Conservation (phyloP, 2,113 vertebrate genomes). For the Atrichornis clamosus region DNA sequence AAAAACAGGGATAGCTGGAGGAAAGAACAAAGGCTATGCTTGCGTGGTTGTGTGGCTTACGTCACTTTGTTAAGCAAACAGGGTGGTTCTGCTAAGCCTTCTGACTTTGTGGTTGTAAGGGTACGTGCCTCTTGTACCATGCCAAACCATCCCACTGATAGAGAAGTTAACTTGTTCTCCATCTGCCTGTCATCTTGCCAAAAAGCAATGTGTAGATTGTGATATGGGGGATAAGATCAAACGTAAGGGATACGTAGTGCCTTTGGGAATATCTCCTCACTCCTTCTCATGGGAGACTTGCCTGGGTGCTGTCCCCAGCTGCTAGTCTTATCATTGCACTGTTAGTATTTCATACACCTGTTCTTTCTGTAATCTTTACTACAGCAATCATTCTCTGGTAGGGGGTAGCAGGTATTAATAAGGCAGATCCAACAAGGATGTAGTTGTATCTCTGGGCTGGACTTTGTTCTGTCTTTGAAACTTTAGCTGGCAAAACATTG, state of each 20-base stretch:
- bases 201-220: background rate
- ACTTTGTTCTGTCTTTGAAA: background rate
- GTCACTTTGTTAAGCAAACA: constrained; percentile 2
- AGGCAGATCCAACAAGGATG: background rate
- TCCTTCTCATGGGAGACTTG: constrained; percentile 43
- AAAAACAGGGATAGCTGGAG: background rate
- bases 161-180: background rate
- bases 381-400: background rate
- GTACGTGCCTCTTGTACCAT: background rate
- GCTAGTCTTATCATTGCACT: background rate
- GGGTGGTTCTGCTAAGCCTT: constrained; percentile 16
- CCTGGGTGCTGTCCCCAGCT: constrained; percentile 13
- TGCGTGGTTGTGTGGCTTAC: background rate
- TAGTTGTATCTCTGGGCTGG: background rate
- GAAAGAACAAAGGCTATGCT: constrained; percentile 17
- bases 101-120: background rate
- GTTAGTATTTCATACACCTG: background rate
- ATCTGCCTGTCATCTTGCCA: constrained; percentile 32
- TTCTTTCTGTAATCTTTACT: background rate
- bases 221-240: constrained; percentile 45
- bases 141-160: constrained; percentile 30
- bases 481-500: background rate
- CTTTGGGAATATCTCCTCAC: background rate
- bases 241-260: background rate
- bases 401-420: background rate